These are phyloP conservation scores for Takifugu ocellatus DNA, from an alignment of 2,797 vertebrate species.

Conservation along the genomic window DNA sequence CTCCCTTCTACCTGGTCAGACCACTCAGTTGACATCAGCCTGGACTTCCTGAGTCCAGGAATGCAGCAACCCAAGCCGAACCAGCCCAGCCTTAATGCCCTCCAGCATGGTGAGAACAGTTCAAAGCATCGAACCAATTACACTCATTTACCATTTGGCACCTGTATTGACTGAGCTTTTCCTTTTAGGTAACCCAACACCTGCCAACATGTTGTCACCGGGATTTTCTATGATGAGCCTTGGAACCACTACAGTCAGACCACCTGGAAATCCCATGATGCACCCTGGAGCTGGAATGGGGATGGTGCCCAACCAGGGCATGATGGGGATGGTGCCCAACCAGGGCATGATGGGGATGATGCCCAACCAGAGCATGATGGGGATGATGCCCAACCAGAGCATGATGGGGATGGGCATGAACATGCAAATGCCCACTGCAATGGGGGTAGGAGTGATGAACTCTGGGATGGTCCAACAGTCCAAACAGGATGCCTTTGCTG, in stretches of 20 bases:
- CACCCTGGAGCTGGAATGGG: conserved; percentile 77
- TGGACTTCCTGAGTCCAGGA: conserved; percentile 93
- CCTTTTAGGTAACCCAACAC: conserved; percentile 79
- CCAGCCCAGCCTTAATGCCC: conserved; percentile 92
- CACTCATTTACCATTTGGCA: neutral
- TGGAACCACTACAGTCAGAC: conserved; percentile 74
- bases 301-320: conserved; percentile 49
- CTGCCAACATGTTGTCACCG: conserved; percentile 85
- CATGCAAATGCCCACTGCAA: conserved; percentile 66
- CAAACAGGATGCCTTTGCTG: conserved; percentile 98
- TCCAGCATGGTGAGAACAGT: conserved; percentile 87
- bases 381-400: conserved; percentile 60
- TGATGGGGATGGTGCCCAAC: conserved; percentile 66
- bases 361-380: conserved; percentile 62
- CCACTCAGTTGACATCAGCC: conserved; percentile 92
- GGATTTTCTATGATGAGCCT: conserved; percentile 89
- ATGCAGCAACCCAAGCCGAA: conserved; percentile 88
- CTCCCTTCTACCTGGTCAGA: conserved; percentile 96
- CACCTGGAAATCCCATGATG: conserved; percentile 79
- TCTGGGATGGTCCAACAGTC: conserved; percentile 80
- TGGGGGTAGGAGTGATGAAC: conserved; percentile 79
- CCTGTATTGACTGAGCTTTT: conserved; percentile 11
- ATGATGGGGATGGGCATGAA: conserved; percentile 79
- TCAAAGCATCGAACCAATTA: neutral
- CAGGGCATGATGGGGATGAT: conserved; percentile 68